phyloP scores from a whole-genome alignment of 1,140 invertebrate genomes.

The Tetramorium simillimum region DNA sequence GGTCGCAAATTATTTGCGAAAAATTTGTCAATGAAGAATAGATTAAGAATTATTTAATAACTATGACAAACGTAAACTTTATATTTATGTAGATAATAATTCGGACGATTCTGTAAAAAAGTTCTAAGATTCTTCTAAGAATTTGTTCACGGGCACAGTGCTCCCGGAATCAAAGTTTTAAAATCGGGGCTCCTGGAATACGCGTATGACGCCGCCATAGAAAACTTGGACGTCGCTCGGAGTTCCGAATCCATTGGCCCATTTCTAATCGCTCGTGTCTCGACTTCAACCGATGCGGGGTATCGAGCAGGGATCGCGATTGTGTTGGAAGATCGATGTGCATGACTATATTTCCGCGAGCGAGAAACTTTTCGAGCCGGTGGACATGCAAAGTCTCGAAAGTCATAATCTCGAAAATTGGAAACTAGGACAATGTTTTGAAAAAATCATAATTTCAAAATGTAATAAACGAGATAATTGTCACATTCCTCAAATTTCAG shows the following conservation, averaged over 20 bases:
- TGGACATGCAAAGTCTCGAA: no score
- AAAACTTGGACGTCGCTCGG: neutral
- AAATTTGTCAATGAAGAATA: neutral
- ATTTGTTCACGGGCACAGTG: neutral
- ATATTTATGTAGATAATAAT: neutral
- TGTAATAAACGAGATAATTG: no score
- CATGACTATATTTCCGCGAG: conserved; percentile 76
- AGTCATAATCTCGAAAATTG: no score
- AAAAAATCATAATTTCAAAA: no score
- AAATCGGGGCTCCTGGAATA: neutral
- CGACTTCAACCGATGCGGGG: neutral
- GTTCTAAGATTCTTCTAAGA: neutral
- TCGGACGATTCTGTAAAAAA: neutral
- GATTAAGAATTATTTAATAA: neutral
- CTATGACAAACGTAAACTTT: neutral
- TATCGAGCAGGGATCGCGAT: conserved; percentile 16
- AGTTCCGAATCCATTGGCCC: conserved; percentile 1
- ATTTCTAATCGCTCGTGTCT: neutral
- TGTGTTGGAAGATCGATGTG: conserved; percentile 77
- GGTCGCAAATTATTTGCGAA: neutral
- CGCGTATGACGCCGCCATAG: neutral
- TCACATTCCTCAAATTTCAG: no score
- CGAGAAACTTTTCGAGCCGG: conserved; percentile 22
- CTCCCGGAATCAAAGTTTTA: neutral
- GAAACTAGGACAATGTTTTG: no score